Conservation (phyloP, 2,797 vertebrate species). For the Enoplosus armatus region DNA sequence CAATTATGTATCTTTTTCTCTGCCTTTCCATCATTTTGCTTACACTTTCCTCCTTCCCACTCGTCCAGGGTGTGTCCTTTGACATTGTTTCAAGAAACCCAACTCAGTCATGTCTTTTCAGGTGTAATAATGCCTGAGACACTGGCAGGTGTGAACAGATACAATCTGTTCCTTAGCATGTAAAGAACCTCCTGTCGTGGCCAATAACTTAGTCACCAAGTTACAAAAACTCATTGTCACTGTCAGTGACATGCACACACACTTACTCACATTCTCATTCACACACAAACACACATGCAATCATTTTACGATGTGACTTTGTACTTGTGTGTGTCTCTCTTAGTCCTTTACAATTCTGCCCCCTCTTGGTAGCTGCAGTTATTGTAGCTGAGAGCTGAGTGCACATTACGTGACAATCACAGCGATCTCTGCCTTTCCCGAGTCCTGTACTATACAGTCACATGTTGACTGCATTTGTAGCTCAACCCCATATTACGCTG, state of each 20-base stretch:
- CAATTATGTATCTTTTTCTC: neutral
- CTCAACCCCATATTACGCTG: neutral
- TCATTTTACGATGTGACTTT: neutral
- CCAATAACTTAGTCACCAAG: conserved; percentile 50
- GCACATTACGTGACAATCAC: neutral
- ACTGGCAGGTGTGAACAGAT: conserved; percentile 60
- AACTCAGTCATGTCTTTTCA: conserved; percentile 37
- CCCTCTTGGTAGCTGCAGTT: conserved; percentile 70
- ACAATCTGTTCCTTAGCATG: conserved; percentile 65
- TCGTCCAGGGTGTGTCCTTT: conserved; percentile 20
- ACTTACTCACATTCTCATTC: neutral
- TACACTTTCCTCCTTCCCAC: neutral
- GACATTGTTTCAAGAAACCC: conserved; percentile 34
- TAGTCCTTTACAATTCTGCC: conserved; percentile 80
- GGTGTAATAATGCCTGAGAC: conserved; percentile 51
- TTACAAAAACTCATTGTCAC: conserved; percentile 52
- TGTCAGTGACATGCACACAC: conserved; percentile 31
- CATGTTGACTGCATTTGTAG: neutral
- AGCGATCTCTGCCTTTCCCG: conserved; percentile 10
- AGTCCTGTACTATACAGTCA: neutral
- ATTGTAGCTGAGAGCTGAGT: conserved; percentile 17
- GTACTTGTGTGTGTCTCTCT: conserved; percentile 9
- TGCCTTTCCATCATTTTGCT: neutral
- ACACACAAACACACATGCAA: conserved; percentile 25
- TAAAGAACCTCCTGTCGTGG: conserved; percentile 59